Evolutionary conservation across 2,113 vertebrate genomes (phyloP).

Genomic region (Trematocara unimaculatum): DNA sequence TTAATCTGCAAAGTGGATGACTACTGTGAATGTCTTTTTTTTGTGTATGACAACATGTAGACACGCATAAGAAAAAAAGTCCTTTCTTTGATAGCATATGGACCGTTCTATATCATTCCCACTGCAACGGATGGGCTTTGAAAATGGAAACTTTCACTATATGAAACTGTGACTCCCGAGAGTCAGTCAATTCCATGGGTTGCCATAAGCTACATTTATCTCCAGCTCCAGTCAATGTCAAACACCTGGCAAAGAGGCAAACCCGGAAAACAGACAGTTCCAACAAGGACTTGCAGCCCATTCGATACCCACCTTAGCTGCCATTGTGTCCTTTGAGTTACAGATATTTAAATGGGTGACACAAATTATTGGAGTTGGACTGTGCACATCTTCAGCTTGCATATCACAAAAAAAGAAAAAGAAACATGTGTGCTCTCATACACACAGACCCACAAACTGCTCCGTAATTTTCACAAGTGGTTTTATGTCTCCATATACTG

Average conservation of each 20-base stretch:
- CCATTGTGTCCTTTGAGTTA: slow-evolving; percentile 52
- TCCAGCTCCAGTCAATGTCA: slow-evolving; percentile 78
- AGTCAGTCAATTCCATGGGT: slow-evolving; percentile 78
- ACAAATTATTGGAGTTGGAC: slow-evolving; percentile 65
- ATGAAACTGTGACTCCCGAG: slow-evolving; percentile 79
- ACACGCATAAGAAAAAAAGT: slow-evolving; percentile 10
- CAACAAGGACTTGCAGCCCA: slow-evolving; percentile 59
- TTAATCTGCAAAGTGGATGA: slow-evolving; percentile 16
- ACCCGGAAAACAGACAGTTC: slow-evolving; percentile 75
- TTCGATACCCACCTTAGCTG: neutral
- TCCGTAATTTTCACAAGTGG: slow-evolving; percentile 41
- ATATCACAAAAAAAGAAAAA: slow-evolving; percentile 46
- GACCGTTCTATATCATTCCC: slow-evolving; percentile 72
- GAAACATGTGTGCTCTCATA: neutral
- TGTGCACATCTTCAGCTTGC: neutral
- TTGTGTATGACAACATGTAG: neutral
- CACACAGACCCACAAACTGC: slow-evolving; percentile 15
- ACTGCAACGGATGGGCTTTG: slow-evolving; percentile 79
- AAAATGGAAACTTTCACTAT: slow-evolving; percentile 86
- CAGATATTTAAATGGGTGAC: slow-evolving; percentile 72
- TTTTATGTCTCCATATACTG: slow-evolving; percentile 51
- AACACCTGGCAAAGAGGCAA: slow-evolving; percentile 82
- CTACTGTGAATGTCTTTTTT: neutral
- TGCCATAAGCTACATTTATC: slow-evolving; percentile 83
- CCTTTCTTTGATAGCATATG: slow-evolving; percentile 76